Base-by-base conservation (phyloP, 2,888 invertebrate species). In the Blomia tropicalis region DNA sequence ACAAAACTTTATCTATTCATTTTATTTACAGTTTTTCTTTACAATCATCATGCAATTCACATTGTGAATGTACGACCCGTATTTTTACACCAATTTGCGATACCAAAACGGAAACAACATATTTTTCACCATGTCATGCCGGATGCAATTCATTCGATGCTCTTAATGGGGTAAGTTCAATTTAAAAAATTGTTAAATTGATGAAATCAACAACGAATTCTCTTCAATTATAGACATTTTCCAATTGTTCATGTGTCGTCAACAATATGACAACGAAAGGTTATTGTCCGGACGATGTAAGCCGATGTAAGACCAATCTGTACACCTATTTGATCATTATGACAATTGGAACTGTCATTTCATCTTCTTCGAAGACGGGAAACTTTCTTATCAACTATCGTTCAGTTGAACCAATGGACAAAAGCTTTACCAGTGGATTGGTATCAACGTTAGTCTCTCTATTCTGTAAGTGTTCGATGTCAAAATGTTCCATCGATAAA, bases 261-360 rank as follows among this genome's bases (percentile, higher is more conserved):
- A n/a, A n/a, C 2, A 25, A 14, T 1, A n/a, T 31, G 22, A 66
- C 65, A 71, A n/a, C 77, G 77, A 1, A 70, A 69, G 27, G 75
- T 77, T 25, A 69, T 61, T 82, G 81, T 69, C 72, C 76, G 1
- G 78, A 79, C 19, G 79, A 80, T 68, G 81, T 81, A 69, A 31
- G 25, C 19, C 36, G 43, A 4, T 81, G 81, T 69, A 71, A 69
- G n/a, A 68, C 70, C 32, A 47, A 22, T 14, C 14, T 67, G 25
- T 61, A 63, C 11, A 65, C 65, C 23, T 67, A 64, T 51, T 43
- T 67, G 5, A 54, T 64, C 5, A 60, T 67, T 44, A 19, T 67
- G 31, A 62, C 63, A n/a, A 25, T 66, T 1, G 66, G 67, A 17
- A 63, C 62, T 27, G 23, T 66, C 1, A n/a, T 67, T 11, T 61